phyloP scores from a whole-genome alignment of 2,797 vertebrate species.

The Oreortyx pictus region DNA sequence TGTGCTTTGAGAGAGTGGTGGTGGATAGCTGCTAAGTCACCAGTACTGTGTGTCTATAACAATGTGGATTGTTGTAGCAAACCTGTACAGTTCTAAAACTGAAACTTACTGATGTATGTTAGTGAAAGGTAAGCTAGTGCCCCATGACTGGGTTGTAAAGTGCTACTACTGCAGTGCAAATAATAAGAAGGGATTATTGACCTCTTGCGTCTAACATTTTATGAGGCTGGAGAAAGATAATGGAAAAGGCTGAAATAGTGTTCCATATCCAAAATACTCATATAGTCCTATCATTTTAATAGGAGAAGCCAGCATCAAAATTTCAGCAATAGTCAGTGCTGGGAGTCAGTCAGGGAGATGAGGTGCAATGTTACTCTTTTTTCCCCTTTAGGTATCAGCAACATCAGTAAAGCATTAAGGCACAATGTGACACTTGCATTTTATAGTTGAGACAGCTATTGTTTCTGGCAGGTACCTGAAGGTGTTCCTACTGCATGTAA shows the following conservation, averaged over 20 bases:
- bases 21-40: neutral
- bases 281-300: neutral
- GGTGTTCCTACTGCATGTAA: fast-evolving
- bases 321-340: neutral
- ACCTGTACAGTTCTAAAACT: neutral
- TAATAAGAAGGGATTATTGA: neutral
- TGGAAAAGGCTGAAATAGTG: neutral
- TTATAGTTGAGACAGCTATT: neutral
- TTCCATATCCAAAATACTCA: neutral
- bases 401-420: neutral
- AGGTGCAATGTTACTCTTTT: neutral
- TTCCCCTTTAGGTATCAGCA: neutral
- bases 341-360: neutral
- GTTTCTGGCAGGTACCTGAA: neutral
- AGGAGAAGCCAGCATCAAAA: neutral
- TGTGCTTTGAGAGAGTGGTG: neutral
- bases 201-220: neutral
- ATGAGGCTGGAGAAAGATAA: neutral
- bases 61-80: neutral
- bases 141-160: neutral
- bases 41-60: neutral
- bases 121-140: neutral
- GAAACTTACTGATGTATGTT: neutral
- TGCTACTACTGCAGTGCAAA: neutral
- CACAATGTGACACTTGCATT: neutral